Percentiles rank a stretch among this genome's conserved stretches.
phyloP scores from a whole-genome alignment of 2,797 vertebrate genomes.

The Pygocentrus nattereri region DNA sequence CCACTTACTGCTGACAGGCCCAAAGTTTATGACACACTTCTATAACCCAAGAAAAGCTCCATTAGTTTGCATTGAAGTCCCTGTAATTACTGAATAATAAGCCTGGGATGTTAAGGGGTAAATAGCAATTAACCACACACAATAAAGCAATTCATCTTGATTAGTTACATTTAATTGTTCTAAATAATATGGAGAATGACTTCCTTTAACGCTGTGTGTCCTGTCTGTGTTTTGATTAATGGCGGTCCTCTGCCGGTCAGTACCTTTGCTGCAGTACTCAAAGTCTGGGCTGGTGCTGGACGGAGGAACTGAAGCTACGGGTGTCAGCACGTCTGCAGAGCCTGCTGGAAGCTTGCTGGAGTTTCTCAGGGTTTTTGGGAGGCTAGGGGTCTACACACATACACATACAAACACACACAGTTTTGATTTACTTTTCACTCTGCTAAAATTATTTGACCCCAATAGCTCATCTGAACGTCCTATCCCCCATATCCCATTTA shows the following conservation, averaged over 20 bases:
- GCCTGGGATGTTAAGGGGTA: no score
- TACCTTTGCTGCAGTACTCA: slow-evolving; percentile 77
- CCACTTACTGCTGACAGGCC: no score
- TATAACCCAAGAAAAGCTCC: no score
- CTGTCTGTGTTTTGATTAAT: background rate
- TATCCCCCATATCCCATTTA: slow-evolving; percentile 23
- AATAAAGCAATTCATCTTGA: no score
- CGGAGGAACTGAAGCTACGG: slow-evolving; percentile 59
- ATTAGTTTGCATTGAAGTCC: no score
- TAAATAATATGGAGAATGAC: no score
- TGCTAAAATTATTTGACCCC: slow-evolving; percentile 28
- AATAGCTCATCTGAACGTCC: slow-evolving; percentile 28
- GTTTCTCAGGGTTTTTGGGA: slow-evolving; percentile 74
- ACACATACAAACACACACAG: slow-evolving; percentile 35
- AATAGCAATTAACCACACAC: no score
- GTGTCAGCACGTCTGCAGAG: slow-evolving; percentile 70
- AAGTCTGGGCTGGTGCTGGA: slow-evolving; percentile 76
- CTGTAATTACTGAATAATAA: no score
- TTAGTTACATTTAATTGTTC: no score
- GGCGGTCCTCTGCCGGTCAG: background rate
- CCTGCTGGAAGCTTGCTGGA: slow-evolving; percentile 63
- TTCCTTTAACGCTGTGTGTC: background rate
- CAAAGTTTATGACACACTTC: no score
- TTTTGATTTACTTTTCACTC: background rate
- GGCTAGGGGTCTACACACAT: slow-evolving; percentile 69